Percentiles rank a stretch among this genome's conserved stretches.
These are phyloP conservation scores for Acanthurus leucopareius DNA, from an alignment of 2,797 vertebrate species.

Conservation along the genomic window DNA sequence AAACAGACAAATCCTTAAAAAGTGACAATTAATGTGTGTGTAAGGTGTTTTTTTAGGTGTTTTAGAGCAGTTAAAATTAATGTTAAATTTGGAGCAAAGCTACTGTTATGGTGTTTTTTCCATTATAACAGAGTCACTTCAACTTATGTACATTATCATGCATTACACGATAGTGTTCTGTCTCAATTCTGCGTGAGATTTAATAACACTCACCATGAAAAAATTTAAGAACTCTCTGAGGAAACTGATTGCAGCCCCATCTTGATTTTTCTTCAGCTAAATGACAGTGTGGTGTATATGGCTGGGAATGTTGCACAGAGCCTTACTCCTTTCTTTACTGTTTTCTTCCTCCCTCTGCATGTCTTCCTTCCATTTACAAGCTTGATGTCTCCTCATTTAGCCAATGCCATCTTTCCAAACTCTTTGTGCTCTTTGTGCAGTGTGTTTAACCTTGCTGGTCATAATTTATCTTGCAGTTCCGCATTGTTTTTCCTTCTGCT, in stretches of 20 bases:
- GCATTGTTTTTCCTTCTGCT: neutral
- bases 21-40: neutral
- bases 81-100: neutral
- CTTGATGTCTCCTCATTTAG: no score
- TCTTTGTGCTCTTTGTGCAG: no score
- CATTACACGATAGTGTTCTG: neutral
- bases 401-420: neutral
- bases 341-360: neutral
- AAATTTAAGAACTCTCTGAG: constrained; percentile 6
- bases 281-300: constrained; percentile 22
- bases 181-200: neutral
- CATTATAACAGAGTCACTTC: constrained; percentile 5
- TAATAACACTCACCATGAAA: neutral
- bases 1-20: constrained; percentile 3
- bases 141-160: neutral
- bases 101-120: neutral
- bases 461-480: neutral
- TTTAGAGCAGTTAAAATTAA: neutral
- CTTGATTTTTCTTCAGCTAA: constrained; percentile 26
- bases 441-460: neutral
- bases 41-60: neutral
- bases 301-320: constrained; percentile 10
- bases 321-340: neutral
- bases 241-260: constrained; percentile 3
- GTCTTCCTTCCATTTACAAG: neutral